Evolutionary conservation across 1,140 invertebrate genomes (phyloP).

Genomic region (Alviniconcha marisindica): DNA sequence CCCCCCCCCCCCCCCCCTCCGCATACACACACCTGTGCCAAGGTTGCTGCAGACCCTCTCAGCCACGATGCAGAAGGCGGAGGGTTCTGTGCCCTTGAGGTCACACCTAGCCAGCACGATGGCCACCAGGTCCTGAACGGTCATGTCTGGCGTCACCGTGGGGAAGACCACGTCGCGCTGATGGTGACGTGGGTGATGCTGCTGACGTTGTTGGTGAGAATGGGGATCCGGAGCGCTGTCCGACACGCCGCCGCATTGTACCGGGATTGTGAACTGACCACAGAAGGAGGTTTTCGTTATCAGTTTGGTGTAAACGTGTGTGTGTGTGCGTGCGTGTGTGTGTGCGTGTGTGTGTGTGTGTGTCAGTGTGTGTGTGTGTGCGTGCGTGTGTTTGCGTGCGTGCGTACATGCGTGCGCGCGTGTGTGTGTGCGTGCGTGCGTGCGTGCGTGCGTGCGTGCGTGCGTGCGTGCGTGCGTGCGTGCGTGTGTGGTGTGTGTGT

Average conservation of each 20-base stretch:
- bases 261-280: slow-evolving; percentile 3
- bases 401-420: too few relatives aligned
- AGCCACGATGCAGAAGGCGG: neutral
- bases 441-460: too few relatives aligned
- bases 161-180: neutral
- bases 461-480: too few relatives aligned
- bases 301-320: neutral
- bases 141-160: neutral
- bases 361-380: too few relatives aligned
- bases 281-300: neutral
- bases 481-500: too few relatives aligned
- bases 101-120: neutral
- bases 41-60: neutral
- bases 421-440: too few relatives aligned
- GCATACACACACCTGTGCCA: too few relatives aligned
- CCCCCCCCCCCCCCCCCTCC: too few relatives aligned
- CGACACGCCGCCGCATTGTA: neutral
- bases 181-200: neutral
- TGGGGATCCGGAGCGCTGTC: too few relatives aligned
- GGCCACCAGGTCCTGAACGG: neutral
- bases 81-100: neutral
- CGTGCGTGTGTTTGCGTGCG: too few relatives aligned
- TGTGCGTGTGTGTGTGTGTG: neutral
- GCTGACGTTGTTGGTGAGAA: too few relatives aligned
- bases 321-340: neutral